A percentile compares a stretch with the other conserved stretches of the same genome.
These are phyloP conservation scores for Drosophila cardini DNA, from an alignment of 1,140 invertebrate genomes.

Conservation along the genomic window DNA sequence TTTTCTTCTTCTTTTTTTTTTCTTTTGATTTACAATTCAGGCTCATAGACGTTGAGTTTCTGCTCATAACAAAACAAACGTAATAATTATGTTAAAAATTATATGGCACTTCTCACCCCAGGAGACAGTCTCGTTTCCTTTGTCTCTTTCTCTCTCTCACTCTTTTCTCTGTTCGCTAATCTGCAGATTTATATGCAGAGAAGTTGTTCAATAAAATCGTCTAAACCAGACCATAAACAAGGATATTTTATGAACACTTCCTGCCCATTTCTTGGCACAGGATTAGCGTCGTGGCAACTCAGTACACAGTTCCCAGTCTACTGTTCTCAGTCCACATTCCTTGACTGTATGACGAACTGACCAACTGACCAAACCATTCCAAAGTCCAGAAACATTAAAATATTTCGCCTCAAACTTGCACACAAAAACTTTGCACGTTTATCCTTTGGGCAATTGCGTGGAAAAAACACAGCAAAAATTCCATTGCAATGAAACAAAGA, in stretches of 20 bases:
- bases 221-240: constrained; percentile 83
- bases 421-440: constrained; percentile 52
- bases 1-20: constrained; percentile 11
- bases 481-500: neutral
- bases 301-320: neutral
- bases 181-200: constrained; percentile 84
- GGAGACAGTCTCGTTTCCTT: constrained; percentile 26
- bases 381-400: constrained; percentile 31
- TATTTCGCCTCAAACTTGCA: constrained; percentile 26
- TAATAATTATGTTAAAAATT: constrained; percentile 84
- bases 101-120: constrained; percentile 81
- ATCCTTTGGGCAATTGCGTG: constrained; percentile 55
- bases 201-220: constrained; percentile 84
- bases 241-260: constrained; percentile 75
- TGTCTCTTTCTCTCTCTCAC: constrained; percentile 26
- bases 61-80: constrained; percentile 70
- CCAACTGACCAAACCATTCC: constrained; percentile 48
- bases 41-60: neutral
- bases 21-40: constrained; percentile 33
- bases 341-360: constrained; percentile 31
- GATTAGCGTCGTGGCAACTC: constrained; percentile 52
- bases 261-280: constrained; percentile 53
- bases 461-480: constrained; percentile 46
- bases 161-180: constrained; percentile 61
- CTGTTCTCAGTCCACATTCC: constrained; percentile 7